A percentile compares a stretch with the other conserved stretches of the same genome.
phyloP scores from a whole-genome alignment of 2,113 vertebrate species.

The Siniperca knerii region DNA sequence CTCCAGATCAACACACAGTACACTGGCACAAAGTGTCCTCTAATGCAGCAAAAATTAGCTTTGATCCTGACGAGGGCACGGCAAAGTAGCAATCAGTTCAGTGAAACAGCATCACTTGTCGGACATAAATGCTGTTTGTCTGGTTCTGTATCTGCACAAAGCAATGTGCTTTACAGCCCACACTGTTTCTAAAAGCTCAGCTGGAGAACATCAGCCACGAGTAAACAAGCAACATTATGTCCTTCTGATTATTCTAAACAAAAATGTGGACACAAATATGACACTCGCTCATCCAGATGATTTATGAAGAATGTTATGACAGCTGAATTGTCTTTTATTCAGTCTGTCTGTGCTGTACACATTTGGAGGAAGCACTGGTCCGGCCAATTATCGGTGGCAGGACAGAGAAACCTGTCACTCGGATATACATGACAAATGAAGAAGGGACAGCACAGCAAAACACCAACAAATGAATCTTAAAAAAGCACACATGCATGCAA shows the following conservation, averaged over 20 bases:
- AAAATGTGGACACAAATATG: conserved; percentile 66
- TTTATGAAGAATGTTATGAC: conserved; percentile 71
- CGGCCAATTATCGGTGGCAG: conserved; percentile 72
- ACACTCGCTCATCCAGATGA: conserved; percentile 71
- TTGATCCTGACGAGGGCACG: conserved; percentile 63
- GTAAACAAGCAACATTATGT: conserved; percentile 67
- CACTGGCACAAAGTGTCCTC: conserved; percentile 68
- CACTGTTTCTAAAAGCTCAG: conserved; percentile 49
- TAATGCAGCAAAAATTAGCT: conserved; percentile 71
- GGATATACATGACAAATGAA: conserved; percentile 61
- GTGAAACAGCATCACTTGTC: conserved; percentile 49
- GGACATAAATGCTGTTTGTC: conserved; percentile 33
- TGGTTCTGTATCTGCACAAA: conserved; percentile 35
- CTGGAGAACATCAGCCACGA: conserved; percentile 40
- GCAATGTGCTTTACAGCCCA: conserved; percentile 52
- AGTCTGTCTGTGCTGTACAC: conserved; percentile 54
- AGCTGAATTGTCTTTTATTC: conserved; percentile 61
- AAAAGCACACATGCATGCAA: conserved; percentile 34
- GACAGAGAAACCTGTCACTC: conserved; percentile 68
- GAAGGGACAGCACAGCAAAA: conserved; percentile 47
- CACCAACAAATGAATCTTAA: conserved; percentile 40
- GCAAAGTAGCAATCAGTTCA: conserved; percentile 58
- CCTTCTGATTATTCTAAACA: conserved; percentile 67
- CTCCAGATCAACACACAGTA: conserved; percentile 66
- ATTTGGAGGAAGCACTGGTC: conserved; percentile 58